phyloP scores from a whole-genome alignment of 1,140 invertebrate species.

The Drosophila nikananu region DNA sequence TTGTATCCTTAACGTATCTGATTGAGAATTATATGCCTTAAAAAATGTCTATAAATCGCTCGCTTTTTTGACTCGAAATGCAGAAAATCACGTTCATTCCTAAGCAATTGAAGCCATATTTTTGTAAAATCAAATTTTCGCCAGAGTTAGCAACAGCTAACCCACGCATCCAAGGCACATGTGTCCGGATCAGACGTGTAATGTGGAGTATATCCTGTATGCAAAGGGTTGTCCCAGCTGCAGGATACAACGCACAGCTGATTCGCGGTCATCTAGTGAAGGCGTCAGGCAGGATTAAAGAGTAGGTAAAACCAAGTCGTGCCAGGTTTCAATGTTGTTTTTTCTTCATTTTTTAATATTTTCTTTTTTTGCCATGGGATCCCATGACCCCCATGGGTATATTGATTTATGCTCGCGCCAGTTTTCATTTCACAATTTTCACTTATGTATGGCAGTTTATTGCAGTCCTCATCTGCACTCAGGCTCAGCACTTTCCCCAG shows the following conservation, averaged over 20 bases:
- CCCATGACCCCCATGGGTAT: constrained; percentile 32
- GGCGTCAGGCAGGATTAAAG: background rate
- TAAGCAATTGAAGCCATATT: constrained; percentile 12
- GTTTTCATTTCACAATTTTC: constrained; percentile 72
- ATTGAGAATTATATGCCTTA: background rate
- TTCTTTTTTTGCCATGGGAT: constrained; percentile 20
- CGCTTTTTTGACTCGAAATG: background rate
- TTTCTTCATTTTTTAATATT: background rate
- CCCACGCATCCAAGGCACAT: constrained; percentile 21
- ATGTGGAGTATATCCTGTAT: constrained; percentile 26
- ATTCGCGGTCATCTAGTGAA: background rate
- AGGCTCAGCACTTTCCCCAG: constrained; percentile 16
- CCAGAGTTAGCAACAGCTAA: constrained; percentile 4
- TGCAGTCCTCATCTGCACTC: constrained; percentile 58
- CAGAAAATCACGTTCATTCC: constrained; percentile 16
- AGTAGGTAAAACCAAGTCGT: constrained; percentile 21
- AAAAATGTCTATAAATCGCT: background rate
- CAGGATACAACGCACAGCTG: background rate
- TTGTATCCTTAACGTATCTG: no score
- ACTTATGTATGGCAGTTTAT: constrained; percentile 55
- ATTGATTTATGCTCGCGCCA: constrained; percentile 75
- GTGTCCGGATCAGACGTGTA: constrained; percentile 34
- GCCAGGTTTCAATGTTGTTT: background rate
- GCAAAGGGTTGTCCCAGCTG: constrained; percentile 12
- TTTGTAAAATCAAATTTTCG: constrained; percentile 22